Evolutionary conservation across 2,113 vertebrate genomes (phyloP), one percentile per base, ranked within the genome.

Genomic region (Octodon degus): DNA sequence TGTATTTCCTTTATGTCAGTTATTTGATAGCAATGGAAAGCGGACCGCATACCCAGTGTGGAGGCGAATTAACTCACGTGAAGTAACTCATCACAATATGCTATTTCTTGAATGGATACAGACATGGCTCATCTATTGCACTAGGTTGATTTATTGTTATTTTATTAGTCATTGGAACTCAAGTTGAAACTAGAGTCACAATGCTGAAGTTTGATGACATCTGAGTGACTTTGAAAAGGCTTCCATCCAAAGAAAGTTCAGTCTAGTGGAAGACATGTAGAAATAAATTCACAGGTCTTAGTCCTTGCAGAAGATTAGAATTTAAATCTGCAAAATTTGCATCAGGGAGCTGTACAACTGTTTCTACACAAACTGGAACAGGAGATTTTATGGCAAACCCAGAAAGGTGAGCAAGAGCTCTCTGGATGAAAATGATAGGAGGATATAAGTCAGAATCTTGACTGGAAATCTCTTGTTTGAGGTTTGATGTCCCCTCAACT

Each of bases 241-340:
- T 20, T 80, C 55, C 90, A 25, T 20, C 93, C 16, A 32, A 72
- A 94, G 76, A 47, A 88, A 83, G 19, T 40, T 86, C 62, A 77
- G 70, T 68, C 30, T 40, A 17, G 16, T 63, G 25, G 25, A 55
- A 74, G 30, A 22, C 17, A 19, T 40, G 22, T 12, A 20, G 76
- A 89, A 90, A 70, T 60, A 62, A 96, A 81, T 58, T 37, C n/a
- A 47, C 0, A 87, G 2, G 6, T 92, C 94, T 85, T 94, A 70
- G 0, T 5, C 25, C 70, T 30, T 2, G 20, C 27, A 63, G 12
- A 25, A 90, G 10, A 43, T 43, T 68, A 76, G 53, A 76, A 50
- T 47, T 74, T 62, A 86, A 83, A 84, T 90, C 34, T 74, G 12
- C 81, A 63, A 94, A 82, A 82, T 13, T 8, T 22, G 3, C 27